Base-by-base conservation (phyloP, 2,113 vertebrate species). In the Fulica atra region DNA sequence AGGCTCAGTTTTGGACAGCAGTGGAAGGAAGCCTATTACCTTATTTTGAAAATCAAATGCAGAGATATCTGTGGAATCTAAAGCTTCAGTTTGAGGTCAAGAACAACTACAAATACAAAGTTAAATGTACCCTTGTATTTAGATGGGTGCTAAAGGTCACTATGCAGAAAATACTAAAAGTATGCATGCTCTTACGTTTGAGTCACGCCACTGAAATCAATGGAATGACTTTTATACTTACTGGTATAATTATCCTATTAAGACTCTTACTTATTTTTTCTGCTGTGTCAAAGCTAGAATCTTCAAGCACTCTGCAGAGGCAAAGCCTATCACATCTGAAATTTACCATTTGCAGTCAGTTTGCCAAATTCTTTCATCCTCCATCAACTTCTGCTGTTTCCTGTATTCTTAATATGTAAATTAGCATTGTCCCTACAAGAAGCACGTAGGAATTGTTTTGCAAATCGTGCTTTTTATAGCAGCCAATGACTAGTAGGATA, bases 171-270 rank as follows among this genome's bases (percentile, higher is more conserved):
- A 81, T 51, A 72, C 23, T 81, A 70, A 9, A 68, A 86, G 33
- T 66, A 12, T 33, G 25, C 13, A 14, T 73, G 53, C 63, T 63
- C 73, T 87, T 89, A 57, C 29, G 14, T 77, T 82, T 81, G 69
- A 91, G 78, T 87, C 57, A 48, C 1, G 0, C 57, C 16, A 69
- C 61, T 72, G 38, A 92, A 95, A 94, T 95, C 89, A 77, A 24
- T 94, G 35, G 65, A 81, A 85, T 87, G 0, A 65, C 66, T 92
- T 89, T 57, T 69, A 65, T 65, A 76, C 28, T 95, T 84, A 71
- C 20, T 84, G 56, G 48, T 74, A 20, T 81, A 91, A 93, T 95
- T 95, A 78, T 93, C 38, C 77, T 86, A n/a, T 84, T 93, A 93
- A 89, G 86, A 92, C 46, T 80, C 59, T 83, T 68, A 82, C 59